phyloP scores from a whole-genome alignment of 92 coral and sea anemone species.

The Palythoa grandis region DNA sequence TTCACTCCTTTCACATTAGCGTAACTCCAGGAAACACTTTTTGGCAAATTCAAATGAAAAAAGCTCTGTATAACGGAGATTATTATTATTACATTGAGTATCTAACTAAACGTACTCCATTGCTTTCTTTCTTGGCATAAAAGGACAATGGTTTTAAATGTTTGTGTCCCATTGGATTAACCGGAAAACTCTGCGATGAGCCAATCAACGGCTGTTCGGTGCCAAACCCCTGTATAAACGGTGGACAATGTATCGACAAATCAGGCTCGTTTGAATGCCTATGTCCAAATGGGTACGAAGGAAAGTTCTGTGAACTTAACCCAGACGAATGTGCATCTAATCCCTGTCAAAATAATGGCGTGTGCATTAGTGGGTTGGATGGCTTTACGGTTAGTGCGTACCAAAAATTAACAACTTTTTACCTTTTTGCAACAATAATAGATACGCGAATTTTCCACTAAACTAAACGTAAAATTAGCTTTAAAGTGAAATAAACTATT shows the following conservation, averaged over 20 bases:
- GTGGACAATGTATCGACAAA: conserved; percentile 75
- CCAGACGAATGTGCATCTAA: conserved; percentile 63
- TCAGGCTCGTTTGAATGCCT: conserved; percentile 72
- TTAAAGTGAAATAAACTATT: too few relatives aligned
- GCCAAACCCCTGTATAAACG: conserved; percentile 71
- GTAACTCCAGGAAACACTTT: too few relatives aligned
- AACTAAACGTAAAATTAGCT: too few relatives aligned
- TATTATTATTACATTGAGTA: too few relatives aligned
- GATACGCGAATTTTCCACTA: too few relatives aligned
- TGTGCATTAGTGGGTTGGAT: conserved; percentile 57
- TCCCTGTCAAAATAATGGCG: conserved; percentile 73
- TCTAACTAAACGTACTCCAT: too few relatives aligned
- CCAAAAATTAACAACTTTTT: too few relatives aligned
- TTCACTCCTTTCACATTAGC: too few relatives aligned
- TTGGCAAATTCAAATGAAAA: too few relatives aligned
- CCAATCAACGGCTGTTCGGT: conserved; percentile 67
- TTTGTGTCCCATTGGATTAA: conserved; percentile 68
- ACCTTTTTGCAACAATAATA: too few relatives aligned
- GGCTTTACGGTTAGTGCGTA: conserved; percentile 42
- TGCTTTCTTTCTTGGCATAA: background rate
- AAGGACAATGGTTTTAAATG: conserved; percentile 69
- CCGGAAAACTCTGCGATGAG: conserved; percentile 80
- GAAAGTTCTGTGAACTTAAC: conserved; percentile 66
- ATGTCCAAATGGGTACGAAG: conserved; percentile 76
- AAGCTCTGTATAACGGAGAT: too few relatives aligned